Evolutionary conservation across 2,888 invertebrate species (phyloP), one percentile per base, ranked within the genome.

Genomic region (Lymantria dispar): DNA sequence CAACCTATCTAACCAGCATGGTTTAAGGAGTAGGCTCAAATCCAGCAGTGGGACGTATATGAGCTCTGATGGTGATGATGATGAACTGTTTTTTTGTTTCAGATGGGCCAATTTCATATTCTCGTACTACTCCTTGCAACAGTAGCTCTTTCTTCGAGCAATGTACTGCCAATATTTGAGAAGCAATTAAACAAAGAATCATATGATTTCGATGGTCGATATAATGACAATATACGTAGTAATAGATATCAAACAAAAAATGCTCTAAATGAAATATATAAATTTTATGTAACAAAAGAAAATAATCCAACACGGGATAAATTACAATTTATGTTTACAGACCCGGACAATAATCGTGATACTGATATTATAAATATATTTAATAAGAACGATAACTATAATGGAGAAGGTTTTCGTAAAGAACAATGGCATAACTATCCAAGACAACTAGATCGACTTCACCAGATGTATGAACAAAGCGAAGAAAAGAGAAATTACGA

Each of bases 371-470:
- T 72, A 22, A 76, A 66, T 51, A 65, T 72, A 33, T 62, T 76
- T 37, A 72, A 65, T 50, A 76, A 76, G 53, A 70, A 77, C 40
- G 72, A 80, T 30, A 75, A 75, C 56, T 77, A 80, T 47, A 77
- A 82, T 50, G 80, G 79, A 1, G 77, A 87, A 54, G 85, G 85
- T n/a, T 84, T 78, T 53, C 70, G 84, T 39, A 80, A 84, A 78
- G 82, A 88, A 60, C 86, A 86, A 66, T 87, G 87, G 88, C 87
- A 85, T 51, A 86, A 87, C 64, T 89, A 89, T 56, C 88, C 89
- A 0, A 75, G 87, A 48, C 87, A 86, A 53, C 64, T 88, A 45
- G 85, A 88, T 62, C 84, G 87, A 43, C 87, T 87, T 38, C 83
- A 87, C 65, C 68, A 70, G 44, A 54, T 75, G 0, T 72, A 70